Evolutionary conservation across 2,888 invertebrate species (phyloP).

Genomic region (Trissoscelio sp.): DNA sequence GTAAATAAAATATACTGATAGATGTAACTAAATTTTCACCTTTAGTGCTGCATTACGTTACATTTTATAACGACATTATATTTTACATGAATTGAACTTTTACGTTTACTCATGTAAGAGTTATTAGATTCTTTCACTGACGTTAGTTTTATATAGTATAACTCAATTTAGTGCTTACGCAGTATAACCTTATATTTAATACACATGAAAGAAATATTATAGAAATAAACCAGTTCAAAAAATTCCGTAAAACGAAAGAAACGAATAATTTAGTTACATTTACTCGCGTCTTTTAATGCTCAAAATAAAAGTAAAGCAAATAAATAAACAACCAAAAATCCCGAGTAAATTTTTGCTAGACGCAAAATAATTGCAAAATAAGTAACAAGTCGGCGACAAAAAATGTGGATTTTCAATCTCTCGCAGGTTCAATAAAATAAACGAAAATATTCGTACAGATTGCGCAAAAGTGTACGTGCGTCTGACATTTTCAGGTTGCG

Average conservation of each 20-base stretch:
- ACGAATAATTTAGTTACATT: no score
- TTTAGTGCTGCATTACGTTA: conserved; percentile 20
- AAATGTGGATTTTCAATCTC: conserved; percentile 26
- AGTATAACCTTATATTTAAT: conserved; percentile 7
- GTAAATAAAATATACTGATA: conserved; percentile 21
- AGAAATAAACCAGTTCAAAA: conserved; percentile 7
- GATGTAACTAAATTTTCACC: conserved; percentile 23
- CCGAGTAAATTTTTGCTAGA: neutral
- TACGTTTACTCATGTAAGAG: conserved; percentile 16
- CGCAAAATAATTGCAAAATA: conserved; percentile 10
- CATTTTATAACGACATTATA: conserved; percentile 35
- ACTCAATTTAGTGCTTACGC: conserved; percentile 14
- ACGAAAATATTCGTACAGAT: conserved; percentile 1
- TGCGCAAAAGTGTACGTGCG: conserved; percentile 9
- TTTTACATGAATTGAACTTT: conserved; percentile 33
- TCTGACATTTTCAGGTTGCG: conserved; percentile 18
- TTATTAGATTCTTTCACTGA: conserved; percentile 21
- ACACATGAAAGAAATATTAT: conserved; percentile 13
- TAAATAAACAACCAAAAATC: neutral
- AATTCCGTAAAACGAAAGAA: neutral
- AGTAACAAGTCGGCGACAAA: neutral
- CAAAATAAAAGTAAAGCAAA: neutral
- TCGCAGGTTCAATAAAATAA: conserved; percentile 18
- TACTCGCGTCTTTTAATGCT: neutral
- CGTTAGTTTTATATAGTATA: conserved; percentile 22